Evolutionary conservation across 2,113 vertebrate species (phyloP).

Genomic region (Lepus americanus): DNA sequence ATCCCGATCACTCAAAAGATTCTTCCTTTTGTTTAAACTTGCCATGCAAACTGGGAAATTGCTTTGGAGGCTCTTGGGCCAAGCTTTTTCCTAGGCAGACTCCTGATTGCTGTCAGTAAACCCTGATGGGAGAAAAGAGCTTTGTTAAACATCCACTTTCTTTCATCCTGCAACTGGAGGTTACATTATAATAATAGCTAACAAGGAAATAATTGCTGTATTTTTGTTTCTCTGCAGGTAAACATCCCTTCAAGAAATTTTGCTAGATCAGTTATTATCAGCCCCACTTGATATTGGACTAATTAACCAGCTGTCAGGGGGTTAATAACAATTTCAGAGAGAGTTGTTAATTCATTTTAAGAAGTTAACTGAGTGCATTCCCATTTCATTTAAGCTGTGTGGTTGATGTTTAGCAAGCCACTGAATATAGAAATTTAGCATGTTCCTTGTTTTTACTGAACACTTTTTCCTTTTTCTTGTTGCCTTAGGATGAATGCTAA

Average conservation of each 20-base stretch:
- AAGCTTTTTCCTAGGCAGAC: slow-evolving; percentile 10
- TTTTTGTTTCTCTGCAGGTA: slow-evolving; percentile 35
- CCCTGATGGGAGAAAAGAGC: background rate
- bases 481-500: background rate
- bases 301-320: slow-evolving; percentile 24
- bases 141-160: background rate
- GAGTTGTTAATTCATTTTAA: slow-evolving; percentile 39
- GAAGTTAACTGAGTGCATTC: background rate
- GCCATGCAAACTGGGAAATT: background rate
- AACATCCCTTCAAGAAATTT: slow-evolving; percentile 43
- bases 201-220: slow-evolving; percentile 2
- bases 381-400: background rate
- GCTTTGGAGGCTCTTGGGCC: background rate
- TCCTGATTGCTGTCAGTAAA: slow-evolving; percentile 1
- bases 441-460: background rate
- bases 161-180: slow-evolving; percentile 9
- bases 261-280: slow-evolving; percentile 46
- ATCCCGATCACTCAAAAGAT: background rate
- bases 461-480: background rate
- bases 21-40: slow-evolving; percentile 1
- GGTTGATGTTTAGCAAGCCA: background rate
- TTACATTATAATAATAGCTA: slow-evolving; percentile 46
- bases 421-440: background rate
- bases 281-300: background rate
- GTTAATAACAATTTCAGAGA: slow-evolving; percentile 43